Evolutionary conservation across 2,113 vertebrate species (phyloP).

Genomic region (Mesitornis unicolor): DNA sequence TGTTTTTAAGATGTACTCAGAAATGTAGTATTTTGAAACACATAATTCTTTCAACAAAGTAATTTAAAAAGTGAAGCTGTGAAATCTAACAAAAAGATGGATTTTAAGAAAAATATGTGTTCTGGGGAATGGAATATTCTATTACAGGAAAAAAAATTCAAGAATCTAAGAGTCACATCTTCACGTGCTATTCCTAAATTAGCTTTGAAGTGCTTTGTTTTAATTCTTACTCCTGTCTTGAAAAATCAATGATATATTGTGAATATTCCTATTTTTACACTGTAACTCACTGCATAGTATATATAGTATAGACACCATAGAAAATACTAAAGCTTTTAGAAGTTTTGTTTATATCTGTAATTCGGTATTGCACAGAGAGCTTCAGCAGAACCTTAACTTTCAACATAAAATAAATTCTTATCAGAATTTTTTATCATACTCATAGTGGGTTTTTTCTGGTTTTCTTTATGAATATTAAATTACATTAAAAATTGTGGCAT

Average conservation of each 20-base stretch:
- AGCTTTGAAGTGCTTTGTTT: neutral
- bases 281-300: neutral
- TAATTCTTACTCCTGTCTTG: neutral
- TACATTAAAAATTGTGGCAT: neutral
- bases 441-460: neutral
- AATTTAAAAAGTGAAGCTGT: neutral
- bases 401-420: neutral
- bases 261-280: neutral
- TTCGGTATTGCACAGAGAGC: neutral
- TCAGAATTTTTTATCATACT: neutral
- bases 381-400: neutral
- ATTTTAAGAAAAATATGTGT: neutral
- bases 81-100: neutral
- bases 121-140: neutral
- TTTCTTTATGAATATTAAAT: neutral
- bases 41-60: neutral
- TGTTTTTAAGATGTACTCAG: neutral
- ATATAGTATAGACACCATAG: neutral
- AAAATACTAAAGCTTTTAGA: neutral
- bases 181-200: neutral
- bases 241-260: neutral
- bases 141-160: neutral
- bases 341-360: neutral
- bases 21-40: neutral
- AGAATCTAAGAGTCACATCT: neutral